Percentiles rank a stretch among this genome's conserved stretches.
These are phyloP conservation scores for Lycophotia porphyrea DNA, from an alignment of 2,888 invertebrate genomes.

Conservation along the genomic window DNA sequence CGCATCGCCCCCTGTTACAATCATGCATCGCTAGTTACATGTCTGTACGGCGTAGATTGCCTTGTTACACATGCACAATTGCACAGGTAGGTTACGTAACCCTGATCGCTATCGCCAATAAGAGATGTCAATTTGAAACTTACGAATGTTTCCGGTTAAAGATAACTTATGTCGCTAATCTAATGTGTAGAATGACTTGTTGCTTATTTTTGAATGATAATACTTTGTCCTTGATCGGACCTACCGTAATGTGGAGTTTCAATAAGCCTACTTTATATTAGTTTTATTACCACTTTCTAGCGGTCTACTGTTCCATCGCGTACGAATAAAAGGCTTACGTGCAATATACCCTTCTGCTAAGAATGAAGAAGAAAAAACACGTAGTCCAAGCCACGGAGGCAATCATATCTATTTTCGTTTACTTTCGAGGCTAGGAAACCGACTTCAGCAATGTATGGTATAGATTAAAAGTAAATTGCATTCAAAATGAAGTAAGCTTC, in stretches of 20 bases:
- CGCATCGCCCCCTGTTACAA: slow-evolving; percentile 8
- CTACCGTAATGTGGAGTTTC: not conserved
- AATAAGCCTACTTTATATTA: not conserved
- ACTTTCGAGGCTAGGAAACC: not conserved
- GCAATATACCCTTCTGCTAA: not conserved
- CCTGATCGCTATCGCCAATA: not conserved
- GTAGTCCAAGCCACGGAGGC: not conserved
- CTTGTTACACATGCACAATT: slow-evolving; percentile 13
- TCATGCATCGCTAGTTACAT: slow-evolving; percentile 20
- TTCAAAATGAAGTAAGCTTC: not conserved
- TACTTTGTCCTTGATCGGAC: not conserved
- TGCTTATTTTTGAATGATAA: not conserved
- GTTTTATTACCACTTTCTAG: not conserved
- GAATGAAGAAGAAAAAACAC: not conserved
- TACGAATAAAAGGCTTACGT: not conserved
- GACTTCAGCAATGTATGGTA: not conserved
- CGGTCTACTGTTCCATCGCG: not conserved
- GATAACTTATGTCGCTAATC: not conserved
- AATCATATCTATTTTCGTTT: not conserved
- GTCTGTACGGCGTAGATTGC: slow-evolving; percentile 17
- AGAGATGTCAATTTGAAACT: slow-evolving; percentile 2
- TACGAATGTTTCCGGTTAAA: not conserved
- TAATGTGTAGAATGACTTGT: not conserved
- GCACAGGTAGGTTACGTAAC: slow-evolving; percentile 9
- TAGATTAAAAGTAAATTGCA: not conserved